These are phyloP conservation scores for Cygnus olor DNA, from an alignment of 2,797 vertebrate genomes.

Conservation along the genomic window DNA sequence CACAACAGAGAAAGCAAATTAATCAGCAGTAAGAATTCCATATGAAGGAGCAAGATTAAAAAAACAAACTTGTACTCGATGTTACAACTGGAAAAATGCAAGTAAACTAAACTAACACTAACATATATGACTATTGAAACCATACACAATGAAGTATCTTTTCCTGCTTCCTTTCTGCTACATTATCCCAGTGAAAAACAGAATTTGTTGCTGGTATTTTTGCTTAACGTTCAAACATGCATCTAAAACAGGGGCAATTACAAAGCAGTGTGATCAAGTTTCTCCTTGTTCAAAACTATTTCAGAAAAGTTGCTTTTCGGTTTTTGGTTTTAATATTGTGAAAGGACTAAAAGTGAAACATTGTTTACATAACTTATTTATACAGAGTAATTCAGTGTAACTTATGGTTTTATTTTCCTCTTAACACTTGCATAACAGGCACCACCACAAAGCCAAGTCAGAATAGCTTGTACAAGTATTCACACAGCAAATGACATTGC, in stretches of 20 bases:
- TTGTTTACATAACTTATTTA: background rate
- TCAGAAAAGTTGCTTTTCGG: background rate
- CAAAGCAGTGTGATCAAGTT: background rate
- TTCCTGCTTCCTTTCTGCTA: background rate
- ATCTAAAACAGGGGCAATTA: slow-evolving; percentile 1
- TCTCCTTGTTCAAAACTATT: background rate
- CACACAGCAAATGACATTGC: background rate
- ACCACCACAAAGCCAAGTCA: background rate
- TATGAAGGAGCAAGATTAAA: background rate
- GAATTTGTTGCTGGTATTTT: background rate
- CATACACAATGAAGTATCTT: background rate
- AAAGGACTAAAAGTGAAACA: background rate
- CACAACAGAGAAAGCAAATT: background rate
- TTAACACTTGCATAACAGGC: background rate
- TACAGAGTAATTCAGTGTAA: background rate
- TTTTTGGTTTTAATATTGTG: background rate
- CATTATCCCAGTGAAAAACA: background rate
- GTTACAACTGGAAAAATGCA: background rate
- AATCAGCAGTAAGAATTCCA: background rate
- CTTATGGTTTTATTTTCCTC: background rate
- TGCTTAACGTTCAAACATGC: background rate
- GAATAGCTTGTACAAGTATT: background rate
- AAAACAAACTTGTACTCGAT: background rate
- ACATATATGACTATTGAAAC: background rate
- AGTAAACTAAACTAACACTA: background rate